Evolutionary conservation across 2,113 vertebrate species (phyloP), one percentile per base, ranked within the genome.

Genomic region (Oreotragus oreotragus): DNA sequence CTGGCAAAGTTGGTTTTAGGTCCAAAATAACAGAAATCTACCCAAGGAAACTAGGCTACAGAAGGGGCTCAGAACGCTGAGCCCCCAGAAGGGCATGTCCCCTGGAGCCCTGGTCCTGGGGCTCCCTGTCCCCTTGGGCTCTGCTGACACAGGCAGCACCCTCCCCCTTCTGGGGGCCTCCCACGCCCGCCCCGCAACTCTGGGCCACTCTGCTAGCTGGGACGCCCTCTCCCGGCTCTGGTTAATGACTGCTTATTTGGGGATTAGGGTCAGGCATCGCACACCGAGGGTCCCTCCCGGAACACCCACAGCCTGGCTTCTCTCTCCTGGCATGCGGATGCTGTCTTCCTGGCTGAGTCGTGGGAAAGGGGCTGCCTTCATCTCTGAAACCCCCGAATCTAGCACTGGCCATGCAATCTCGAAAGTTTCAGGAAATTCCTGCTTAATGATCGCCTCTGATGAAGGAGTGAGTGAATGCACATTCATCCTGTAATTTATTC

Each of bases 31-130:
- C 2, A 5, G 53, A 73, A 12, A 36, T 60, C 58, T 6, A 28
- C 36, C 81, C 25, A 43, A 47, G 2, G 39, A 51, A 36, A 58
- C 0, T 19, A 79, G 76, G 47, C 83, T 19, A 11, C 62, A 28
- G 27, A 15, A 39, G 33, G 45, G 16, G 6, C 23, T 60, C 28
- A 30, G 43, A 16, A 36, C 0, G 1, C 25, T 3, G 15, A 23
- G 39, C 1, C 5, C 30, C 60, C 73, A 4, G 5, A 8, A 28
- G 15, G n/a, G 15, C 0, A 1, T 1, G 36, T 11, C 51, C 64
- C 73, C 73, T 5, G 7, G 21, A 17, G 39, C 70, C 16, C 21
- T 0, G 53, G 39, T 21, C n/a, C 87, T 36, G 19, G 86, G 3
- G 5, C 0, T 5, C 51, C 60, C 23, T 1, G 4, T 2, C 12